A percentile compares a stretch with the other conserved stretches of the same genome.
Conservation (phyloP, 2,888 invertebrate genomes). For the Hanleya hanleyi region DNA sequence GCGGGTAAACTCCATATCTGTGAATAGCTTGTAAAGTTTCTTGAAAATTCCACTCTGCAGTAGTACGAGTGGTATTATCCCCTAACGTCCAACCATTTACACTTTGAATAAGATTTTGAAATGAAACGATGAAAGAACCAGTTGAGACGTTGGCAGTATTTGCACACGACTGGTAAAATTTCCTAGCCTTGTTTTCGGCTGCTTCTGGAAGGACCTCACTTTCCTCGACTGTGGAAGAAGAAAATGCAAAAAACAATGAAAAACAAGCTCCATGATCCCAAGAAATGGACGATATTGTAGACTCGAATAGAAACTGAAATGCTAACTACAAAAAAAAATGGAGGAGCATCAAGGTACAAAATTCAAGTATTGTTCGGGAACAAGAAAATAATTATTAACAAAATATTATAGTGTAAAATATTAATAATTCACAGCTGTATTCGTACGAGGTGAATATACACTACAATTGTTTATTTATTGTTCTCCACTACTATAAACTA, state of each 20-base stretch:
- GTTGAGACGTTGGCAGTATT: slow-evolving; percentile 30
- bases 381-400: no score
- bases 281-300: no score
- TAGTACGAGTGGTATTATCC: background rate
- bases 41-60: slow-evolving; percentile 33
- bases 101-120: slow-evolving; percentile 40
- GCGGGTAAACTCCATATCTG: slow-evolving; percentile 54
- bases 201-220: background rate
- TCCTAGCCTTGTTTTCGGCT: slow-evolving; percentile 47
- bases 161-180: slow-evolving; percentile 60
- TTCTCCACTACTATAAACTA: no score
- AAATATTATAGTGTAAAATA: no score
- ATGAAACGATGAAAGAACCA: slow-evolving; percentile 37
- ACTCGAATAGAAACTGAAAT: no score
- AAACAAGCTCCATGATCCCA: no score
- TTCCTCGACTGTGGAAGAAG: background rate
- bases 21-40: slow-evolving; percentile 50
- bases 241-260: background rate
- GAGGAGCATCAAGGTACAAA: no score
- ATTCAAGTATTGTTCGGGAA: no score
- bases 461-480: no score
- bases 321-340: no score
- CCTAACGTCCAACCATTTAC: slow-evolving; percentile 44
- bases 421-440: no score
- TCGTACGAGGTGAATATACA: no score